Conservation (phyloP, 2,113 vertebrate species). For the Urocynchramus pylzowi region DNA sequence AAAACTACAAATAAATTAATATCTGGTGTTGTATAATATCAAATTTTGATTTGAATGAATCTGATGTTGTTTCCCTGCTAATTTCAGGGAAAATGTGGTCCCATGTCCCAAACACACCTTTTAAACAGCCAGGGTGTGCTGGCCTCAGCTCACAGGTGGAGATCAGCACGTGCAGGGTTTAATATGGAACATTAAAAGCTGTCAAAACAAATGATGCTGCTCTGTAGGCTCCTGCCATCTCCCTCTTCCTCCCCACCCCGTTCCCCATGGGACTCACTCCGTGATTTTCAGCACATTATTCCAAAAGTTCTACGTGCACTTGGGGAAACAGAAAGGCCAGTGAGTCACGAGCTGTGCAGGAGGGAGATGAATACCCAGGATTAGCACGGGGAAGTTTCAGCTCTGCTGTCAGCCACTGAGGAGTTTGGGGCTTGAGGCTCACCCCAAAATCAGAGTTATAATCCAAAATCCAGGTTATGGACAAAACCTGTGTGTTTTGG, state of each 20-base stretch:
- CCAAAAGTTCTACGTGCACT: not conserved
- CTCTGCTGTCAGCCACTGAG: not conserved
- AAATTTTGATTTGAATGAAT: not conserved
- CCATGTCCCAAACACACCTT: not conserved
- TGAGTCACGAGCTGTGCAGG: not conserved
- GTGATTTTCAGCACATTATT: slow-evolving; percentile 26
- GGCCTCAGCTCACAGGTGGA: not conserved
- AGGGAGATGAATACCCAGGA: not conserved
- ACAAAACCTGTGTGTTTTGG: fast-evolving
- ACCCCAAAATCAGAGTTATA: not conserved
- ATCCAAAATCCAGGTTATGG: no score
- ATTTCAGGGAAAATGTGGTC: fast-evolving
- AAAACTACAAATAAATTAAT: not conserved
- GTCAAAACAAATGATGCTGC: slow-evolving; percentile 45
- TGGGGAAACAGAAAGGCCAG: not conserved
- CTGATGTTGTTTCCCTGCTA: not conserved
- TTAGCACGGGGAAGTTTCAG: not conserved
- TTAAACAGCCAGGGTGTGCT: not conserved
- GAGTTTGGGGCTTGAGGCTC: not conserved
- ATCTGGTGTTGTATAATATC: not conserved
- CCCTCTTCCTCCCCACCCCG: slow-evolving; percentile 53
- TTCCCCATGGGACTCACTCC: not conserved
- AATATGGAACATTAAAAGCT: slow-evolving; percentile 17
- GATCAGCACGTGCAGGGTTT: not conserved
- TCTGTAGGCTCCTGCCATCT: slow-evolving; percentile 7